These are phyloP conservation scores for Thunnus thynnus DNA, from an alignment of 2,113 vertebrate species.

Conservation along the genomic window DNA sequence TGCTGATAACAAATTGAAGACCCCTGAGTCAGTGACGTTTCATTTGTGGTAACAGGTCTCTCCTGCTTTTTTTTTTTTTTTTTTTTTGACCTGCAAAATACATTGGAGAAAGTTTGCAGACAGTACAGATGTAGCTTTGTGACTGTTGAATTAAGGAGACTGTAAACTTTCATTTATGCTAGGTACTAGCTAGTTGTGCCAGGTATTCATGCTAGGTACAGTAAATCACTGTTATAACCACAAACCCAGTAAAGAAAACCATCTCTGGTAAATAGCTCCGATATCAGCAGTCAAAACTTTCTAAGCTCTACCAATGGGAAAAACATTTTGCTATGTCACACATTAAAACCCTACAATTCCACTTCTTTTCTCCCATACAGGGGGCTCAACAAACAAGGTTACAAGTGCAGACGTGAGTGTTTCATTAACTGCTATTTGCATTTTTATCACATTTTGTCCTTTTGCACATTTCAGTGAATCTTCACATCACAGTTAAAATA, in stretches of 20 bases:
- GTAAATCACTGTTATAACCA: neutral
- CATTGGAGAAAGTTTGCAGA: neutral
- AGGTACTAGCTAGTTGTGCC: neutral
- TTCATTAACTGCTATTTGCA: neutral
- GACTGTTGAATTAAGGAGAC: neutral
- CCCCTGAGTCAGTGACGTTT: neutral
- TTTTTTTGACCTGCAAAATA: neutral
- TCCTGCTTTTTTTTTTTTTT: neutral
- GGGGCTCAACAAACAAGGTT: conserved; percentile 98
- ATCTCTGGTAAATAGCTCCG: neutral
- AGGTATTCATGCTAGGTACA: neutral
- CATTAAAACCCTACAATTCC: neutral
- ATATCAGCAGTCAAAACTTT: neutral
- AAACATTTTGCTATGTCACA: neutral
- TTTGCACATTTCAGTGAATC: neutral
- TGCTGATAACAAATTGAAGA: conserved; percentile 1
- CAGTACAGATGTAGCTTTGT: neutral
- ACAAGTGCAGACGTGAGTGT: conserved; percentile 97
- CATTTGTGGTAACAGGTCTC: neutral
- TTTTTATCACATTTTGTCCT: neutral
- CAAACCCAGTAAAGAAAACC: neutral
- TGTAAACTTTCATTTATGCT: neutral
- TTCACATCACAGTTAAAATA: neutral
- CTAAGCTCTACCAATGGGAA: neutral
- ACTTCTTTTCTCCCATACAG: conserved; percentile 76